Percentiles rank a stretch among this genome's conserved stretches.
These are phyloP conservation scores for Apis dorsata DNA, from an alignment of 1,140 invertebrate genomes.

Conservation along the genomic window DNA sequence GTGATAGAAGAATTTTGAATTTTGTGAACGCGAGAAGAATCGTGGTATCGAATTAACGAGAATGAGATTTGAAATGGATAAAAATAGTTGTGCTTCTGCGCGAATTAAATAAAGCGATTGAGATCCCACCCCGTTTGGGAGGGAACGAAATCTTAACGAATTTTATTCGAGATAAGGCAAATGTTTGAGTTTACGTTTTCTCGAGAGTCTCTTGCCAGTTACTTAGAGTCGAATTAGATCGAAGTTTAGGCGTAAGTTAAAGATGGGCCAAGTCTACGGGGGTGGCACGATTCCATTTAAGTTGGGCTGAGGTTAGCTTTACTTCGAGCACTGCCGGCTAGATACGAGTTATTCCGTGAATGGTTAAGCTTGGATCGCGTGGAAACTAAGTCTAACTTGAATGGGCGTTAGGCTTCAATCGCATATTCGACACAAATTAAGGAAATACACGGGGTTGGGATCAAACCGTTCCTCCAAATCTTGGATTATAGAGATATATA, in stretches of 20 bases:
- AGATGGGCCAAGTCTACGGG: neutral
- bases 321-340: neutral
- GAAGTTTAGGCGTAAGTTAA: constrained; percentile 14
- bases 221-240: neutral
- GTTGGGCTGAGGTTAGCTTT: constrained; percentile 1
- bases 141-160: no score
- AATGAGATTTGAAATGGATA: no score
- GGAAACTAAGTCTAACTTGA: neutral
- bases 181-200: neutral
- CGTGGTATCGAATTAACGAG: no score
- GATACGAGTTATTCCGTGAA: constrained; percentile 26
- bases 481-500: no score
- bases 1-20: no score
- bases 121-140: no score
- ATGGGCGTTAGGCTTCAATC: neutral
- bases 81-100: no score
- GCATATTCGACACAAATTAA: neutral
- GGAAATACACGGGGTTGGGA: neutral
- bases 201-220: neutral
- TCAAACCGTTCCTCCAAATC: neutral
- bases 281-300: constrained; percentile 14
- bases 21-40: no score
- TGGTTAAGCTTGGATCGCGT: neutral
- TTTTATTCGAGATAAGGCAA: neutral
- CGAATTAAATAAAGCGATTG: no score